phyloP scores from a whole-genome alignment of 2,113 vertebrate species.

The Strix aluco region DNA sequence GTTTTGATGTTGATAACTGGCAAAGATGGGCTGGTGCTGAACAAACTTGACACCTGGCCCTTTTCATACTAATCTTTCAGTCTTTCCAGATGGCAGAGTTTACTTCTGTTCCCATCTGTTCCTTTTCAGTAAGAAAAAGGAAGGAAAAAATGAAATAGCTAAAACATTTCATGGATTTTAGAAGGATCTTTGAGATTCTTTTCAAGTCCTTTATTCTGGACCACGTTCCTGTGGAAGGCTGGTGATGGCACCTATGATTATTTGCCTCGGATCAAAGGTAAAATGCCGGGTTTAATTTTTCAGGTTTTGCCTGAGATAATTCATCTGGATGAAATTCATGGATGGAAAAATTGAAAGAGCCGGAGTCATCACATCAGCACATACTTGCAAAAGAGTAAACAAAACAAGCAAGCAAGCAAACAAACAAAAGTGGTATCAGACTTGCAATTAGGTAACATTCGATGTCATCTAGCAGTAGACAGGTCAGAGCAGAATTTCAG shows the following conservation, averaged over 20 bases:
- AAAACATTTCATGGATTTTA: conserved; percentile 20
- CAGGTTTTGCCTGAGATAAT: not conserved
- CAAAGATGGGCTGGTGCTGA: conserved; percentile 6
- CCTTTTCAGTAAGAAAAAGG: not conserved
- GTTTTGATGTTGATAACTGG: conserved; percentile 7
- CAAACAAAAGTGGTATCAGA: not conserved
- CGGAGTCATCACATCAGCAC: not conserved
- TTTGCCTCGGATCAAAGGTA: not conserved
- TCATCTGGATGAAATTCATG: not conserved
- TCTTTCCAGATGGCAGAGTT: conserved; percentile 46
- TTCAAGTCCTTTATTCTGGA: not conserved
- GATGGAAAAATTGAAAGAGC: not conserved
- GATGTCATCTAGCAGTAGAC: not conserved
- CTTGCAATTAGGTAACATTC: not conserved
- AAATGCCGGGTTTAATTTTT: not conserved
- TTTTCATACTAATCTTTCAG: conserved; percentile 17
- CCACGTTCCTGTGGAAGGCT: not conserved
- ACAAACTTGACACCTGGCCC: conserved; percentile 34
- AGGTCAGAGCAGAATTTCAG: not conserved
- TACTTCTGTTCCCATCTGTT: conserved; percentile 42
- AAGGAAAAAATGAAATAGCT: not conserved
- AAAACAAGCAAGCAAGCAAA: not conserved
- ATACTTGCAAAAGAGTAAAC: not conserved
- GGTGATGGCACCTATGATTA: not conserved
- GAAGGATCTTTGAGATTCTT: not conserved